Base-by-base conservation (phyloP, 2,113 vertebrate species). In the Nanorana parkeri region DNA sequence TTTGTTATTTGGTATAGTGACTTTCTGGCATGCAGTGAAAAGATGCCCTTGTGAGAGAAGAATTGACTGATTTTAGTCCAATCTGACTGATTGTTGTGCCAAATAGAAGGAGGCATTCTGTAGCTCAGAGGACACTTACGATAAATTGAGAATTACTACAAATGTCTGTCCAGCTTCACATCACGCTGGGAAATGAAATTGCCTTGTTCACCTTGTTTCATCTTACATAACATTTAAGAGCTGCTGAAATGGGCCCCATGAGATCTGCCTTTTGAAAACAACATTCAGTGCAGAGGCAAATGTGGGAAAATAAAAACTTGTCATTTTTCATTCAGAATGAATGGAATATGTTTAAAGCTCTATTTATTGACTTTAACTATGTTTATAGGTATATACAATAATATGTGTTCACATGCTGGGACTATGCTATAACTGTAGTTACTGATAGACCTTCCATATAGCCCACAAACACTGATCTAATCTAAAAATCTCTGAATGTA, bases 31-130 rank as follows among this genome's bases (percentile, higher is more conserved):
- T 1, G 61, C 41, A 26, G 23, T 64, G 24, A 65, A 77, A 56
- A 76, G 58, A 47, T 76, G 60, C 17, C 17, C n/a, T 17, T 19
- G 23, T 32, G 26, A 54, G 26, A 55, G 36, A 58, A 56, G 65
- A 79, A 79, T 58, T 79, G 65, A 58, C 52, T 58, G 47, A 68
- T 68, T 32, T 29, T 19, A 23, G 65, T 58, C 51, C 24, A 78
- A 24, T 26, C 13, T 17, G 51, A 36, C 64, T 66, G 20, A 41
- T 19, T 52, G 16, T 54, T 54, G 75, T 66, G 61, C 63, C 41
- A 51, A 67, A 67, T 55, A 56, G 17, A n/a, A 28, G 28, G 56
- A 26, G 17, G 24, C 19, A 21, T 73, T 73, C 36, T 60, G 28
- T 41, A 60, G 55, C 55, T 75, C 54, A 58, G 19, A 36, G 32